Evolutionary conservation across 2,113 vertebrate genomes (phyloP).

Genomic region (Mastomys natalensis): DNA sequence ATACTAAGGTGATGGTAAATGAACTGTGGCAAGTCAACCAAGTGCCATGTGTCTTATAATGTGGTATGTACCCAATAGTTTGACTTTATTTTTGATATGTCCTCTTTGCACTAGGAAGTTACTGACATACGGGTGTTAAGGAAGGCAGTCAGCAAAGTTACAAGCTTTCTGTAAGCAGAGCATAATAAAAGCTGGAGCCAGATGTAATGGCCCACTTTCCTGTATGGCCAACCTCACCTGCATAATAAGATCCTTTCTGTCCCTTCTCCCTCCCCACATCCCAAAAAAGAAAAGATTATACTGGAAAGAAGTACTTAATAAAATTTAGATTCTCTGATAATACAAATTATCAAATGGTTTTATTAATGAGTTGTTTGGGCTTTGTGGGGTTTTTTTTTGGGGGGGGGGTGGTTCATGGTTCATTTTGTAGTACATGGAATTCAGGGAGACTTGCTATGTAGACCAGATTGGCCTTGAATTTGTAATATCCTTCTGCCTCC

Average conservation of each 20-base stretch:
- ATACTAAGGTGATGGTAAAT: neutral
- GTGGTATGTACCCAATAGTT: neutral
- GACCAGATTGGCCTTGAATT: neutral
- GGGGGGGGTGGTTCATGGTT: neutral
- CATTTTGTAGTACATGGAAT: neutral
- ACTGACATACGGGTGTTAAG: neutral
- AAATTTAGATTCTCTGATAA: neutral
- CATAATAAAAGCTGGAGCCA: neutral
- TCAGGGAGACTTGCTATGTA: neutral
- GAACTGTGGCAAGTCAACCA: neutral
- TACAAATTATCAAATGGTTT: neutral
- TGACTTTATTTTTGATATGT: neutral
- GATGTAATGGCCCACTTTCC: neutral
- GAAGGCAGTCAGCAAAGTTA: neutral
- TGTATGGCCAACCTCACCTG: neutral
- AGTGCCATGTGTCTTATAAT: neutral
- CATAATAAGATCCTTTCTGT: neutral
- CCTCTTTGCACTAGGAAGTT: neutral
- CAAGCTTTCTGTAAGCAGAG: neutral
- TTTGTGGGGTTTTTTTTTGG: neutral
- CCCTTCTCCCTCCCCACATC: neutral
- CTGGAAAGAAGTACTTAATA: conserved; percentile 24
- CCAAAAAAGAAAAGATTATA: neutral
- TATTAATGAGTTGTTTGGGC: neutral
- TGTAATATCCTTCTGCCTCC: neutral